phyloP scores from a whole-genome alignment of 2,888 invertebrate species.

The Strigamia transsilvanica region DNA sequence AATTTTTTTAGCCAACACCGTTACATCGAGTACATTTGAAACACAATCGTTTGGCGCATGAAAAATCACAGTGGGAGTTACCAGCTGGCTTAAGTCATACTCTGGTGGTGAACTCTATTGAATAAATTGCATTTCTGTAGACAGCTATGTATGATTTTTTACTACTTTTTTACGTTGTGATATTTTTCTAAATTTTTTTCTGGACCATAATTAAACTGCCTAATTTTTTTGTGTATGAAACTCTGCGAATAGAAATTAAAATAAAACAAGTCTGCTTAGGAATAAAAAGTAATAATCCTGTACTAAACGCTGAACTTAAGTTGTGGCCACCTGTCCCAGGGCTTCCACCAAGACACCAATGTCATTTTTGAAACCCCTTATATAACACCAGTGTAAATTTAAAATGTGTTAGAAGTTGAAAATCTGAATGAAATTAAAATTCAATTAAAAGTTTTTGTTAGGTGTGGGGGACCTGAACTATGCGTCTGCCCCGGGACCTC shows the following conservation, averaged over 20 bases:
- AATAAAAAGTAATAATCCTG: neutral
- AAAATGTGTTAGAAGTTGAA: too few species aligned
- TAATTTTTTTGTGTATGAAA: neutral
- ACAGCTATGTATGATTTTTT: neutral
- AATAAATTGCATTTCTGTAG: neutral
- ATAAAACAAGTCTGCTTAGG: neutral
- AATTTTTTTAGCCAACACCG: neutral
- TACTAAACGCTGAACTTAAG: too few species aligned
- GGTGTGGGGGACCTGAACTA: too few species aligned
- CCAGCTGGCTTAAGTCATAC: neutral
- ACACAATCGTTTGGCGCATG: neutral
- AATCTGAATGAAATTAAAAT: too few species aligned
- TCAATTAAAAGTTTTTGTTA: too few species aligned
- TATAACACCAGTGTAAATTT: too few species aligned
- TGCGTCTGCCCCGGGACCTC: too few species aligned
- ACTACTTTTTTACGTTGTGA: neutral
- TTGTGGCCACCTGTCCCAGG: too few species aligned
- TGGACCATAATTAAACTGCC: neutral
- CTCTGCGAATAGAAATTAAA: neutral
- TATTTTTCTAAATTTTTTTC: neutral
- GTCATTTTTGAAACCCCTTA: too few species aligned
- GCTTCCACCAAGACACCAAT: too few species aligned
- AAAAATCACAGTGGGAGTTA: neutral
- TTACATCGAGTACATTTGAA: neutral
- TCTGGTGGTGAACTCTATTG: neutral